A percentile compares a stretch with the other conserved stretches of the same genome.
Conservation (phyloP, 2,797 vertebrate species). For the Sciurus carolinensis region DNA sequence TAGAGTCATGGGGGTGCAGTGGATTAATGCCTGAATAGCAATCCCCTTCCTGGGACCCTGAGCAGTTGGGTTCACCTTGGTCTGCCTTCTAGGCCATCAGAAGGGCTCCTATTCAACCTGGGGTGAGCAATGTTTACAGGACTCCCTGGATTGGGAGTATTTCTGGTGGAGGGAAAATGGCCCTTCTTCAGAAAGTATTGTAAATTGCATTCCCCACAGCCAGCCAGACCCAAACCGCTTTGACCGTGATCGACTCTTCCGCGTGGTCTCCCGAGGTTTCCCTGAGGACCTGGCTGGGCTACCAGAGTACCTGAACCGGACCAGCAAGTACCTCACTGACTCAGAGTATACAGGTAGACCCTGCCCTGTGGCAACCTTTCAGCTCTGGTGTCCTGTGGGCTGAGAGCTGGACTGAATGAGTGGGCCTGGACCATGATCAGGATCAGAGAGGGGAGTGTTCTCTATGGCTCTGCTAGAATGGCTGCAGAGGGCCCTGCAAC, state of each 20-base stretch:
- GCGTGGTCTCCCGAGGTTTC: slow-evolving; percentile 84
- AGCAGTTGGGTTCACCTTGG: not conserved
- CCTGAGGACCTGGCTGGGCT: slow-evolving; percentile 87
- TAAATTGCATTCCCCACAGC: slow-evolving; percentile 73
- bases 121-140: not conserved
- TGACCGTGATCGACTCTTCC: slow-evolving; percentile 89
- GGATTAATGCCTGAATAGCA: fast-evolving
- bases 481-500: not conserved
- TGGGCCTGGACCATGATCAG: not conserved
- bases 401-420: not conserved
- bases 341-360: slow-evolving; percentile 89
- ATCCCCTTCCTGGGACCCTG: not conserved
- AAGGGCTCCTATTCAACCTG: not conserved
- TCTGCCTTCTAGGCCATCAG: not conserved
- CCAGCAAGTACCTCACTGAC: slow-evolving; percentile 89
- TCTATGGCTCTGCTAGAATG: not conserved
- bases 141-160: not conserved
- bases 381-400: too few relatives aligned
- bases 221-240: slow-evolving; percentile 87
- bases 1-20: fast-evolving
- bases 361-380: not conserved
- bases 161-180: fast-evolving
- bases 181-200: slow-evolving; percentile 25
- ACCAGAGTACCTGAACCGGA: slow-evolving; percentile 86
- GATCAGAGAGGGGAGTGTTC: not conserved